Evolutionary conservation across 1,140 invertebrate species (phyloP), one percentile per base, ranked within the genome.

Genomic region (Hestina assimilis): DNA sequence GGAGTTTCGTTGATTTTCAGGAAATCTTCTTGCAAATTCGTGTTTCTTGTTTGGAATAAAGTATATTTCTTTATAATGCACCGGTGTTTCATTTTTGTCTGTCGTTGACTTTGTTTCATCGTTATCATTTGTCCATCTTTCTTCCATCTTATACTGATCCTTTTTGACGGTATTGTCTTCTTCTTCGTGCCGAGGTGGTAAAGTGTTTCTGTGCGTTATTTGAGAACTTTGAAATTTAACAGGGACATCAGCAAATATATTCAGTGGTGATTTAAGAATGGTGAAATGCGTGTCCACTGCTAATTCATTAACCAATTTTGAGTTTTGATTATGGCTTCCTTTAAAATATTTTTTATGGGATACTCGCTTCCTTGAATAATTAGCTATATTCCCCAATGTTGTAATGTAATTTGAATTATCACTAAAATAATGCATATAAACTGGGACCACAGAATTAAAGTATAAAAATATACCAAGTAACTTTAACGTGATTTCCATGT

Each of bases 341-440:
- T 65, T 52, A 31, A 63, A 75, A 48, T 69, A 69, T 59, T 71
- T 75, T 31, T 69, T 79, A 11, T 63, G 61, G 20, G 62, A 65
- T 7, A 69, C 24, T 40, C 46, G 48, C 3, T 50, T 58, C 12
- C 59, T 70, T 2, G 59, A 9, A 33, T 65, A 69, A 1, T 47
- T n/a, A 12, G 40, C 61, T 15, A 55, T 35, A 31, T 14, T 56
- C 11, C 53, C 59, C 0, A 50, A 51, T 1, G 60, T n/a, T 4
- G 56, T 43, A 0, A 75, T 28, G 28, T 67, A 77, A 4, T 59
- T 67, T 1, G 69, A 63, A 19, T 55, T 69, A 7, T 77, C 75
- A 20, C 80, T 68, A 43, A 73, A 76, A 43, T 79, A 74, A 38
- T 65, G 68, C 63, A 63, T 71, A 9, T 58, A 38, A 1, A 69